Conservation (phyloP, 1,140 invertebrate genomes). For the Maniola jurtina region DNA sequence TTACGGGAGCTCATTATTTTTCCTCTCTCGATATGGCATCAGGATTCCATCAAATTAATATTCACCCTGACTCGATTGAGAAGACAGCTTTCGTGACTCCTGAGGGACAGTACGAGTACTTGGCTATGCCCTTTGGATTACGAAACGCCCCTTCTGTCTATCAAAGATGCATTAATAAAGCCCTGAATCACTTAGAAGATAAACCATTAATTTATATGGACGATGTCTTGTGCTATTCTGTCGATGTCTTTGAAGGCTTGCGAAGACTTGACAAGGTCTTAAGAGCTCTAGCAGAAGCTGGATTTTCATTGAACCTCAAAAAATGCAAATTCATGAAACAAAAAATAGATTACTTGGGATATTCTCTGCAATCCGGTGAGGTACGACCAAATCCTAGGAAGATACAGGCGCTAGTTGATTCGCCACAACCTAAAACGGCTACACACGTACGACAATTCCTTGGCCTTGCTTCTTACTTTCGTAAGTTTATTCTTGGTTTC, state of each 20-base stretch:
- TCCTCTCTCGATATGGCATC: slow-evolving; percentile 13
- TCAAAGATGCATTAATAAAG: slow-evolving; percentile 11
- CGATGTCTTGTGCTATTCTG: slow-evolving; percentile 13
- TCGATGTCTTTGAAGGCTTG: slow-evolving; percentile 1
- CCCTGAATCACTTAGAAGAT: too few relatives aligned
- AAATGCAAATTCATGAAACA: slow-evolving; percentile 36
- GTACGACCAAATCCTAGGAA: slow-evolving; percentile 29
- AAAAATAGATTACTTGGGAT: slow-evolving; percentile 40
- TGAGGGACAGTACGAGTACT: slow-evolving; percentile 17
- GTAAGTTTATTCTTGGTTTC: slow-evolving; percentile 67
- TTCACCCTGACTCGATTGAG: slow-evolving; percentile 16
- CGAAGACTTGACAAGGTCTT: slow-evolving; percentile 13
- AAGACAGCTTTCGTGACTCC: slow-evolving; percentile 11
- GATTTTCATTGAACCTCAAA: slow-evolving; percentile 37
- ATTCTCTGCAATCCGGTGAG: slow-evolving; percentile 25
- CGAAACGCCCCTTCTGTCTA: slow-evolving; percentile 14
- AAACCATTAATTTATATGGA: slow-evolving; percentile 18
- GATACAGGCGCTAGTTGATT: slow-evolving; percentile 26
- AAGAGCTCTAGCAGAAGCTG: slow-evolving; percentile 25
- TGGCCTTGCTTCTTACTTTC: slow-evolving; percentile 62
- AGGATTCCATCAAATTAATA: slow-evolving; percentile 16
- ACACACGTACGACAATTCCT: slow-evolving; percentile 53
- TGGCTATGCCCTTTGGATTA: slow-evolving; percentile 20
- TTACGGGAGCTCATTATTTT: background rate
- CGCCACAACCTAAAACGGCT: slow-evolving; percentile 22